Evolutionary conservation across 2,888 invertebrate species (phyloP).

Genomic region (Caradrina kadenii): DNA sequence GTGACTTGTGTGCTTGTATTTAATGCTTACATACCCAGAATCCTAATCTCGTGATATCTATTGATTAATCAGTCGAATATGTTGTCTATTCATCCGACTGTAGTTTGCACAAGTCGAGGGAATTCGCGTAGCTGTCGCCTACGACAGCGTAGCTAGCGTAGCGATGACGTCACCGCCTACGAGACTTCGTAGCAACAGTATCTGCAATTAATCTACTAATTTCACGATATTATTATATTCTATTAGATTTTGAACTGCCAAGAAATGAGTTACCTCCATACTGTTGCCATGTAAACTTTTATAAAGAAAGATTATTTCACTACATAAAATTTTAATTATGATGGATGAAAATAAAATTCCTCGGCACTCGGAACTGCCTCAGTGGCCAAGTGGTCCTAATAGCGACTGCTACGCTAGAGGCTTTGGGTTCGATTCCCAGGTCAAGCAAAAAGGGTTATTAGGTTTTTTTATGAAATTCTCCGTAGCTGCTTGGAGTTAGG

Average conservation of each 20-base stretch:
- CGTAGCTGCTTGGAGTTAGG: no score
- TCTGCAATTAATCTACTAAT: neutral
- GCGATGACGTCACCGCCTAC: constrained; percentile 27
- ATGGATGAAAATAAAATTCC: no score
- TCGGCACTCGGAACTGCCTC: no score
- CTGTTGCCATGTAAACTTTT: neutral
- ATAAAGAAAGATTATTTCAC: neutral
- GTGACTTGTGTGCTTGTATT: constrained; percentile 8
- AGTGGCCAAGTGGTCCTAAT: no score
- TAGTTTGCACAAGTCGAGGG: neutral
- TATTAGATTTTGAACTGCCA: neutral
- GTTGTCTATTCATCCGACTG: neutral
- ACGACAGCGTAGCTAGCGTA: constrained; percentile 31
- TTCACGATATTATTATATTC: neutral
- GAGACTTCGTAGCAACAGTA: constrained; percentile 32
- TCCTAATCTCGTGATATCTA: constrained; percentile 6
- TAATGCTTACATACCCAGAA: neutral
- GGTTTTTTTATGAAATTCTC: no score
- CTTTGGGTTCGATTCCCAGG: no score
- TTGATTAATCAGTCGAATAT: neutral
- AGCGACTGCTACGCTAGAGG: no score
- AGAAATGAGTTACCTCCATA: neutral
- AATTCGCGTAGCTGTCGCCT: constrained; percentile 5
- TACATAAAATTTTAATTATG: no score
- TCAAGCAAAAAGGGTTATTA: no score